Percentiles rank a stretch among this genome's conserved stretches.
These are phyloP conservation scores for Plecotus auritus DNA, from an alignment of 2,113 vertebrate species.

Conservation along the genomic window DNA sequence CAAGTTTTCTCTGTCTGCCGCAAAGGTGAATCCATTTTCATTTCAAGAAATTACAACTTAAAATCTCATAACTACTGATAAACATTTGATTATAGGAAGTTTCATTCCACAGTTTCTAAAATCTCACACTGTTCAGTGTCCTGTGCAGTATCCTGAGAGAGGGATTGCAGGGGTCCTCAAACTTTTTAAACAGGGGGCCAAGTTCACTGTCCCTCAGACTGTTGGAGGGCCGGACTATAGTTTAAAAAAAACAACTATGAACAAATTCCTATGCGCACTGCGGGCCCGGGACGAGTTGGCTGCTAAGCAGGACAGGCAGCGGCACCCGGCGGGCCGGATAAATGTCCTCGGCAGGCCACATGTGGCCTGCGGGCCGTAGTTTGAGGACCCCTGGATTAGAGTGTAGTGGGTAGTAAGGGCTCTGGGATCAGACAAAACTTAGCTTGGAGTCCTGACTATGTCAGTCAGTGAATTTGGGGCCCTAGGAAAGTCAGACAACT, in stretches of 20 bases:
- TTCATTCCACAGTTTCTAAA: background rate
- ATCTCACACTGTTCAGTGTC: background rate
- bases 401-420: background rate
- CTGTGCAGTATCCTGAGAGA: background rate
- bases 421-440: background rate
- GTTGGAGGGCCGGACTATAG: too few species aligned
- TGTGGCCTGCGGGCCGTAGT: too few species aligned
- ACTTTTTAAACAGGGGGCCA: too few species aligned
- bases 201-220: too few species aligned
- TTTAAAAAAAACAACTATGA: too few species aligned
- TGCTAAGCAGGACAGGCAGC: too few species aligned
- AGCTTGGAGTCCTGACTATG: background rate
- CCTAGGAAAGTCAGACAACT: background rate
- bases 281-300: too few species aligned
- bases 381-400: too few species aligned
- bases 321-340: too few species aligned
- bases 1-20: background rate
- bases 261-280: too few species aligned
- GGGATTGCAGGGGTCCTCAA: too few species aligned
- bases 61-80: background rate
- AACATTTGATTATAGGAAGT: background rate
- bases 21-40: slow-evolving; percentile 20
- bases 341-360: too few species aligned
- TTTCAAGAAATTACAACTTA: slow-evolving; percentile 33
- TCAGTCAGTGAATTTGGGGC: background rate